phyloP scores from a whole-genome alignment of 2,113 vertebrate genomes.

The Pelmatolapia mariae region DNA sequence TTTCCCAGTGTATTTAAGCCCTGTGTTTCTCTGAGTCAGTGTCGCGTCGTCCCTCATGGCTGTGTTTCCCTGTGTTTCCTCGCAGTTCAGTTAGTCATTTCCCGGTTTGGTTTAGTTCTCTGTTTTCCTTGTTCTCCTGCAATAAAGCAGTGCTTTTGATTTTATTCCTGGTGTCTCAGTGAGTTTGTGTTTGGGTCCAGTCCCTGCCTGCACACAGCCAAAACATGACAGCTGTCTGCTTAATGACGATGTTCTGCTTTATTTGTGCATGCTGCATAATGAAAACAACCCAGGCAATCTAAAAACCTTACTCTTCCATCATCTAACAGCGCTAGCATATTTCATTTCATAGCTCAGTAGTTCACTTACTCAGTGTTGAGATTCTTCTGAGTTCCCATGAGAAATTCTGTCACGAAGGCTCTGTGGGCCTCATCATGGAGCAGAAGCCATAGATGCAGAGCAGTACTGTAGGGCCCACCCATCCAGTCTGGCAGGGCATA shows the following conservation, averaged over 20 bases:
- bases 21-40: too few species aligned
- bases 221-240: neutral
- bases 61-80: too few species aligned
- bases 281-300: neutral
- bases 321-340: neutral
- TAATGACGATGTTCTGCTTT: neutral
- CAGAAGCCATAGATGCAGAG: constrained; percentile 80
- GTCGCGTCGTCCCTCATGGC: too few species aligned
- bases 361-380: constrained; percentile 73
- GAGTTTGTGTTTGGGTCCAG: too few species aligned
- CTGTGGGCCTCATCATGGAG: constrained; percentile 76
- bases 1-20: too few species aligned
- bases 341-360: constrained; percentile 3
- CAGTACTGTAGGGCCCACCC: constrained; percentile 75
- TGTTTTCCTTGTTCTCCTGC: too few species aligned
- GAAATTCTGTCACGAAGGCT: constrained; percentile 77
- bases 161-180: too few species aligned
- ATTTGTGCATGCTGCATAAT: neutral
- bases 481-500: constrained; percentile 42
- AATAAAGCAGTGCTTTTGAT: too few species aligned
- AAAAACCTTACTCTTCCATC: neutral
- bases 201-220: too few species aligned
- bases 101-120: too few species aligned
- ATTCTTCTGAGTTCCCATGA: constrained; percentile 72
- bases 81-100: too few species aligned